Base-by-base conservation (phyloP, 2,888 invertebrate species). In the Amphipyra berbera region DNA sequence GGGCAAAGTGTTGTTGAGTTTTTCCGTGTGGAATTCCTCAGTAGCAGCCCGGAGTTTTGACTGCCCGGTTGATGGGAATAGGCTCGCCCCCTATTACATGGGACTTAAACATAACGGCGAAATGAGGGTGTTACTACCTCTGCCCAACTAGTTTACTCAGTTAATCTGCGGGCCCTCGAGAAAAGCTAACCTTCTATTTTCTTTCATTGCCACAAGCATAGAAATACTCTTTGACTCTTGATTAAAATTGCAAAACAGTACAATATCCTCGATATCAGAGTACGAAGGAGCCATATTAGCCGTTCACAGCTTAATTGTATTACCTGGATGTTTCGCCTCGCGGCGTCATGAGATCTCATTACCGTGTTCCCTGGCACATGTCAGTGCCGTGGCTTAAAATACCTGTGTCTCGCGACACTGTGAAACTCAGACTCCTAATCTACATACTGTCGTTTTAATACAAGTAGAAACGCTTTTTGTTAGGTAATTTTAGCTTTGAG, bases 371-470 rank as follows among this genome's bases (percentile, higher is more conserved):
- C 21, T 41, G 58, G 46, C 47, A 63, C 55, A 52, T 60, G 62
- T 59, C 61, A 69, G 66, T 63, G 61, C 53, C 57, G 42, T 55
- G 21, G 15, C 49, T 66, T 57, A 44, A 60, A 50, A 38, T 64
- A 60, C 57, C 14, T 7, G 45, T 21, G 49, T 52, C 47, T 61
- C 64, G 14, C 14, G 38, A 55, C 63, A 53, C 57, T 45, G 52
- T 45, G 42, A 38, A 59, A 59, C 44, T 45, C 15, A 46, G 38
- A 48, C 62, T 72, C 56, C 58, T 65, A 71, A 76, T 76, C 58
- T 76, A 71, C 76, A 76, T 76, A 76, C 61, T 62, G 61, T 71
- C 61, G 57, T 62, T 73, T 65, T 61, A 65, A 75, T 62, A 70
- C 62, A 63, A 66, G 59, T 15, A 13, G 38, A 60, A 60, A 66